phyloP scores from a whole-genome alignment of 2,113 vertebrate species.

The Anguilla japonica region DNA sequence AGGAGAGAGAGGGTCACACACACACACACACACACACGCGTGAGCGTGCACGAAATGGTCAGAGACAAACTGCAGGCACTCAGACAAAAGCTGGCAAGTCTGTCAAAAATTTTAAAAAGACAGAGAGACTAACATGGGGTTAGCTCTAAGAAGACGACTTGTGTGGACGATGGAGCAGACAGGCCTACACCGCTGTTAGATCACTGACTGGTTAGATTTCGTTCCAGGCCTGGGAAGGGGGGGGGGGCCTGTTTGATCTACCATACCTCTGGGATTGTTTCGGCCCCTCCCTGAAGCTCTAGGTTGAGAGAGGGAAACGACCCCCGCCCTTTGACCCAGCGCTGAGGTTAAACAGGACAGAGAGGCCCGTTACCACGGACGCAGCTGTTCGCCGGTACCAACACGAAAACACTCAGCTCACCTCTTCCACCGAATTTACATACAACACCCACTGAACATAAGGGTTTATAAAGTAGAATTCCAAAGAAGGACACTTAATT shows the following conservation, averaged over 20 bases:
- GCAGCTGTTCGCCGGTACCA: not conserved
- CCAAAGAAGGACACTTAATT: too few species aligned
- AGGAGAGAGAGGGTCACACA: not conserved
- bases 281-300: constrained; percentile 84
- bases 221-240: not conserved
- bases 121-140: not conserved
- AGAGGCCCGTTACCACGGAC: constrained; percentile 52
- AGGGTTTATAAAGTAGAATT: too few species aligned
- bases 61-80: not conserved
- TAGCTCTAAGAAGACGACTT: not conserved
- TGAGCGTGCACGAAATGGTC: not conserved
- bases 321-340: constrained; percentile 89
- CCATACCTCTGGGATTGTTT: constrained; percentile 83
- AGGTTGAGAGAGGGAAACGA: constrained; percentile 89
- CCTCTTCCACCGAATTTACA: not conserved
- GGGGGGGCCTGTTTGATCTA: constrained; percentile 52
- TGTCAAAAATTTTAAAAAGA: not conserved
- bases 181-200: constrained; percentile 49
- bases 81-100: not conserved
- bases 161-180: constrained; percentile 22
- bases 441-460: not conserved
- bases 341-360: constrained; percentile 82
- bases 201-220: constrained; percentile 66
- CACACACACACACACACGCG: not conserved
- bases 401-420: not conserved